phyloP scores from a whole-genome alignment of 1,140 invertebrate species.

The Brachionus asplanchnoidis region DNA sequence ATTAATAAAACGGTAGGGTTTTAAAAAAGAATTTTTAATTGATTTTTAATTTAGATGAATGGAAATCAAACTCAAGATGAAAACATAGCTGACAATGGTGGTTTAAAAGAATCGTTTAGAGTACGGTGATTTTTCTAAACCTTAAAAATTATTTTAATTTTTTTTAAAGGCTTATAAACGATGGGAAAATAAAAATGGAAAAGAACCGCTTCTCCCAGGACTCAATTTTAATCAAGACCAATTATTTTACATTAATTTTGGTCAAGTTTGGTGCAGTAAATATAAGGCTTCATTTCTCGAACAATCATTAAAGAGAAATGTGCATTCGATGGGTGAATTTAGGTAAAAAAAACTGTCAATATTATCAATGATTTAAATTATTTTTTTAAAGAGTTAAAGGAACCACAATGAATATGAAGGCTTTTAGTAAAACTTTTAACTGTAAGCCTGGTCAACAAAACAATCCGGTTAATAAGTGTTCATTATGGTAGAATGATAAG shows the following conservation, averaged over 20 bases:
- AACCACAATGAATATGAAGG: conserved; percentile 48
- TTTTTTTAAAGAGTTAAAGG: conserved; percentile 46
- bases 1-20: conserved; percentile 31
- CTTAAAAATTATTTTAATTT: not conserved
- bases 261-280: conserved; percentile 63
- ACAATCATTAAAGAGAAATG: conserved; percentile 56
- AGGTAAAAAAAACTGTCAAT: conserved; percentile 44
- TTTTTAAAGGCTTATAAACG: conserved; percentile 57
- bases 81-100: conserved; percentile 61
- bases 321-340: conserved; percentile 59
- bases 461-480: conserved; percentile 43
- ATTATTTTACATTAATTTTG: conserved; percentile 68
- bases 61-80: conserved; percentile 58
- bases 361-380: not conserved
- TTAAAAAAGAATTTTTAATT: not conserved
- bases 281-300: conserved; percentile 57
- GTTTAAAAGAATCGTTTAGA: conserved; percentile 56
- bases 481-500: conserved; percentile 40
- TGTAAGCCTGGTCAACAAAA: conserved; percentile 46
- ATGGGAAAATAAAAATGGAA: conserved; percentile 45
- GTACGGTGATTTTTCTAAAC: conserved; percentile 44
- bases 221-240: conserved; percentile 64
- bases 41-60: conserved; percentile 52
- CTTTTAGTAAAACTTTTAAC: conserved; percentile 54
- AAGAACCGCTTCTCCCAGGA: conserved; percentile 61